Conservation (phyloP, 1,140 invertebrate genomes). For the Drusus annulatus region DNA sequence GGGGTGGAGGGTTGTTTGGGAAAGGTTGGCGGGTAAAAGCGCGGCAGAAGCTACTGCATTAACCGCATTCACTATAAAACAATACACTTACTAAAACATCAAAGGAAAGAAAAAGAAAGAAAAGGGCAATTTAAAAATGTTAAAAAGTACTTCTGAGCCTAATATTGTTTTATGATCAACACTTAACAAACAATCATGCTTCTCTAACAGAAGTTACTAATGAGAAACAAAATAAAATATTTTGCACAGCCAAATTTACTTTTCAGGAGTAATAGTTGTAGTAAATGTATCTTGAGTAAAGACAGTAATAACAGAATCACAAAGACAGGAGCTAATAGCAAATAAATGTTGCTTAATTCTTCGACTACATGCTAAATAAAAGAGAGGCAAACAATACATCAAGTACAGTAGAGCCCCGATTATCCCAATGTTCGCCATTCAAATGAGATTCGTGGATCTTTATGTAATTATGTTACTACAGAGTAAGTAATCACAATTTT, state of each 20-base stretch:
- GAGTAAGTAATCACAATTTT: too few relatives aligned
- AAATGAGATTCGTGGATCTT: too few relatives aligned
- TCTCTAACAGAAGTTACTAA: conserved; percentile 28
- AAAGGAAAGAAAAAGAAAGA: conserved; percentile 10
- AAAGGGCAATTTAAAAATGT: too few relatives aligned
- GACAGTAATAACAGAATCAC: conserved; percentile 17
- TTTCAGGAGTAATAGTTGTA: background rate
- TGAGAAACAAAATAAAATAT: conserved; percentile 27
- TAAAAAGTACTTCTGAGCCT: too few relatives aligned
- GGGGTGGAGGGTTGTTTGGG: background rate
- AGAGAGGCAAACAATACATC: too few relatives aligned
- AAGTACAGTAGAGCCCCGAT: too few relatives aligned
- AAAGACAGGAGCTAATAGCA: conserved; percentile 28
- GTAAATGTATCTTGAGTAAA: background rate
- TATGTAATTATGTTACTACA: too few relatives aligned
- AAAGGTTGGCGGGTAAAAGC: background rate
- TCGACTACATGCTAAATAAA: conserved; percentile 31
- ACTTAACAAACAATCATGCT: conserved; percentile 29
- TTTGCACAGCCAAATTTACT: conserved; percentile 43
- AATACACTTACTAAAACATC: conserved; percentile 29
- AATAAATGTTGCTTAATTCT: conserved; percentile 24
- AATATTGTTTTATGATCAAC: conserved; percentile 15
- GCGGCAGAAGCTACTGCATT: conserved; percentile 11
- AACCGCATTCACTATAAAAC: conserved; percentile 35
- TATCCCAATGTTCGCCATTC: too few relatives aligned